Percentiles rank a stretch among this genome's conserved stretches.
Conservation (phyloP, 2,113 vertebrate genomes). For the Ovibos moschatus region DNA sequence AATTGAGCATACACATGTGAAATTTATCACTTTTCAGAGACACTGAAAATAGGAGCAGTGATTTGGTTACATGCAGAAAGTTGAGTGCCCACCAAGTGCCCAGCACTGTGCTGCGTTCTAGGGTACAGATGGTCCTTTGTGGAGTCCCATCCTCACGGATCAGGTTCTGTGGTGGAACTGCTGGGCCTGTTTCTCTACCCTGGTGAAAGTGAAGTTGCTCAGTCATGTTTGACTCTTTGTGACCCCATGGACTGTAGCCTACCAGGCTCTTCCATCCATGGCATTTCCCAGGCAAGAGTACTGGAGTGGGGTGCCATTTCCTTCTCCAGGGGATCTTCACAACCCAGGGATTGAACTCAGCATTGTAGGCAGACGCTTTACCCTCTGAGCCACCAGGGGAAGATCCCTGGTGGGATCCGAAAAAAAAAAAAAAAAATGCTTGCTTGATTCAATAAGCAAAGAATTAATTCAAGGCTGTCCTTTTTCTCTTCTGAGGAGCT, state of each 20-base stretch:
- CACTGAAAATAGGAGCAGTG: not conserved
- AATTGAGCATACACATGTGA: not conserved
- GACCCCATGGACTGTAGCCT: too few relatives aligned
- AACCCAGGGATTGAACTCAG: too few relatives aligned
- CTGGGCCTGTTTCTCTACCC: not conserved
- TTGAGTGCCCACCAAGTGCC: not conserved
- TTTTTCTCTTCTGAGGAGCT: not conserved
- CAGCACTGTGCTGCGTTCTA: accelerated
- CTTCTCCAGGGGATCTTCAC: too few relatives aligned
- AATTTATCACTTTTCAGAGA: not conserved
- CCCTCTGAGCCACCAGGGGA: too few relatives aligned
- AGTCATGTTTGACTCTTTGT: too few relatives aligned
- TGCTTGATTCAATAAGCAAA: not conserved
- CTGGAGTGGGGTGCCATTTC: too few relatives aligned
- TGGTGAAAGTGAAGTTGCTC: too few relatives aligned
- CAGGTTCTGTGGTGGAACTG: not conserved
- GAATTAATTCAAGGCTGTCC: conserved; percentile 8
- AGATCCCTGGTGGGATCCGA: not conserved
- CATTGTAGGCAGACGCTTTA: too few relatives aligned
- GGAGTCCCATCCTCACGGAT: not conserved
- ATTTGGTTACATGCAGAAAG: not conserved
- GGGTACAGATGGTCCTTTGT: not conserved
- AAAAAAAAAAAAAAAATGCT: not conserved
- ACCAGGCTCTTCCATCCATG: too few relatives aligned
- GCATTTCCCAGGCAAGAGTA: too few relatives aligned